phyloP scores from a whole-genome alignment of 2,888 invertebrate species.

The Erynnis tages region DNA sequence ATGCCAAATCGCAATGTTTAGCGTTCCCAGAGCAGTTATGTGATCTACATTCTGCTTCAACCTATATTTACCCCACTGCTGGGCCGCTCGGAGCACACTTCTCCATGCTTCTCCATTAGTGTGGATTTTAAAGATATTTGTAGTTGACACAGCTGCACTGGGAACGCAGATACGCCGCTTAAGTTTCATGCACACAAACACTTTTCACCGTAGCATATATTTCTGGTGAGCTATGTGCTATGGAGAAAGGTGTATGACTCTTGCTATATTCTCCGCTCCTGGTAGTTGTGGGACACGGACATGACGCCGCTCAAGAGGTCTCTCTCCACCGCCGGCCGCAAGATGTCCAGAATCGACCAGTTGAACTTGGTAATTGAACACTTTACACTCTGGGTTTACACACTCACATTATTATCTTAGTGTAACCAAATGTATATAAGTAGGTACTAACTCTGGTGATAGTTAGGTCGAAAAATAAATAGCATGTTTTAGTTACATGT shows the following conservation, averaged over 20 bases:
- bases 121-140: too few relatives aligned
- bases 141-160: too few relatives aligned
- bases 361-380: conserved; percentile 87
- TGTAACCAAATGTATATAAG: too few relatives aligned
- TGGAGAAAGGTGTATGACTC: conserved; percentile 23
- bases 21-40: neutral
- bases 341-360: conserved; percentile 91
- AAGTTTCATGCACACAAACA: conserved; percentile 17
- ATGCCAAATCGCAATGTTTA: conserved; percentile 12
- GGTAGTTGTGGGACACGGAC: conserved; percentile 93
- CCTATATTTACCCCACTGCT: too few relatives aligned
- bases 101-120: too few relatives aligned
- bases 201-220: conserved; percentile 23
- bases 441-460: too few relatives aligned
- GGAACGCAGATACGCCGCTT: conserved; percentile 7
- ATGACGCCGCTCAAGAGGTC: conserved; percentile 92
- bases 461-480: too few relatives aligned
- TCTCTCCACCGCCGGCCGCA: conserved; percentile 87
- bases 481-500: too few relatives aligned
- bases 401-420: too few relatives aligned
- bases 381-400: conserved; percentile 10
- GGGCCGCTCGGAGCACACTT: too few relatives aligned
- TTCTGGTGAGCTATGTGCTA: conserved; percentile 20
- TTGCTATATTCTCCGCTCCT: conserved; percentile 51
- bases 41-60: too few relatives aligned